These are phyloP conservation scores for Leptonema lineaticorne DNA, from an alignment of 1,140 invertebrate genomes.

Conservation along the genomic window DNA sequence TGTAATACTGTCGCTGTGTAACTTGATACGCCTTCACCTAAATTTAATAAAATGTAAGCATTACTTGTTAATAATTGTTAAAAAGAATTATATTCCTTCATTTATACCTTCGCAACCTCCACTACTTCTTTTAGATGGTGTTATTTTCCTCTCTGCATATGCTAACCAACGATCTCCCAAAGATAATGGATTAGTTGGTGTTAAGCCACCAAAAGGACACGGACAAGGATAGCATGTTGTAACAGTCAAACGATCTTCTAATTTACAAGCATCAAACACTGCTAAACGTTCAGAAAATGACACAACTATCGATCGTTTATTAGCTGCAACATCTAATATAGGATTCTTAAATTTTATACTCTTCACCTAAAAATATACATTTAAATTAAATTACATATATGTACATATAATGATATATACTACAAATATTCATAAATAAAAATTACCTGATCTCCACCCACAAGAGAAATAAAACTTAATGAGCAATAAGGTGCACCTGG, in stretches of 20 bases:
- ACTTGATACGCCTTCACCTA: slow-evolving; percentile 72
- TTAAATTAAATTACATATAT: slow-evolving; percentile 1
- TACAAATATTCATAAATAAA: neutral
- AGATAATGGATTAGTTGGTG: slow-evolving; percentile 83
- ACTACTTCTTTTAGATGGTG: slow-evolving; percentile 79
- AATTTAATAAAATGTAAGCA: slow-evolving; percentile 13
- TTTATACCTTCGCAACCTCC: slow-evolving; percentile 73
- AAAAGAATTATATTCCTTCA: neutral
- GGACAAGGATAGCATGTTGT: slow-evolving; percentile 89
- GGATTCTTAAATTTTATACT: slow-evolving; percentile 91
- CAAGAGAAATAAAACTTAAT: slow-evolving; percentile 87
- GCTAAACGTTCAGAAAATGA: slow-evolving; percentile 88
- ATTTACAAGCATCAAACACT: slow-evolving; percentile 84
- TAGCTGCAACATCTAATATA: slow-evolving; percentile 83
- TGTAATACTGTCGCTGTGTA: slow-evolving; percentile 95
- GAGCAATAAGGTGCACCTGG: slow-evolving; percentile 82
- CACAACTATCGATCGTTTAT: slow-evolving; percentile 79
- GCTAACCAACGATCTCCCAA: slow-evolving; percentile 80
- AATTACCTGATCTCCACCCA: slow-evolving; percentile 81
- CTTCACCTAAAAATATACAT: slow-evolving; percentile 60
- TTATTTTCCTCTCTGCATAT: slow-evolving; percentile 82
- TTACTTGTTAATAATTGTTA: neutral
- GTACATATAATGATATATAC: neutral
- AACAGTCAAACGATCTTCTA: slow-evolving; percentile 83
- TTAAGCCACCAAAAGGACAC: slow-evolving; percentile 60